Base-by-base conservation (phyloP, 2,888 invertebrate genomes). In the Erebia ligea region DNA sequence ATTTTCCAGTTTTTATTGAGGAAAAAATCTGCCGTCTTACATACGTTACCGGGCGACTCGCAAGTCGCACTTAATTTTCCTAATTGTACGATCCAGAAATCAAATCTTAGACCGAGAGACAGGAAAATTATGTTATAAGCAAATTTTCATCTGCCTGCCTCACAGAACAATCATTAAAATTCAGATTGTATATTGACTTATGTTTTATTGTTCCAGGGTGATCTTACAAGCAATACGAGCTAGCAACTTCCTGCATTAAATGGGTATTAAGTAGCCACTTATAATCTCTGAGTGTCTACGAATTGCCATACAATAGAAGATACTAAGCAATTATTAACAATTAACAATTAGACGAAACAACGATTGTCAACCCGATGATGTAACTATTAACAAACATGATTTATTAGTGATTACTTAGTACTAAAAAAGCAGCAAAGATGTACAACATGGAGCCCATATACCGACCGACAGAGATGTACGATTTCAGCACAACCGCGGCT, bases 121-220 rank as follows among this genome's bases (percentile, higher is more conserved):
- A 11, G 42, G 6, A 6, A 34, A 34, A 34, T 34, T 34, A 34
- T 6, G 6, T 6, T 34, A 6, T 34, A 34, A 6, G 34, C 34
- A 42, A 42, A 42, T 11, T 42, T 42, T 10, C 3, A 25, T 25
- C 1, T 57, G 11, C 13, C 11, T 21, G 13, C 34, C 21, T 34
- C 15, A 58, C 15, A 58, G 57, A 34, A 5, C 2, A 1, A 15
- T 34, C n/a, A 2, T 15, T n/a, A 34, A 34, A 34, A 8, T 13
- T 19, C 17, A 42, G n/a, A 8, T 17, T 11, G 11, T 61, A 11
- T 1, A 42, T 19, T 67, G 42, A 25, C 50, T 45, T 50, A n/a
- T 56, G 42, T 57, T 52, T 15, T 48, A 50, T 72, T 72, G 72
- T 72, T 72, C 1, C 72, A 72, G 72, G 15, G 34, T 54, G 67